Evolutionary conservation across 2,888 invertebrate species (phyloP).

Genomic region (Proisotoma minuta): DNA sequence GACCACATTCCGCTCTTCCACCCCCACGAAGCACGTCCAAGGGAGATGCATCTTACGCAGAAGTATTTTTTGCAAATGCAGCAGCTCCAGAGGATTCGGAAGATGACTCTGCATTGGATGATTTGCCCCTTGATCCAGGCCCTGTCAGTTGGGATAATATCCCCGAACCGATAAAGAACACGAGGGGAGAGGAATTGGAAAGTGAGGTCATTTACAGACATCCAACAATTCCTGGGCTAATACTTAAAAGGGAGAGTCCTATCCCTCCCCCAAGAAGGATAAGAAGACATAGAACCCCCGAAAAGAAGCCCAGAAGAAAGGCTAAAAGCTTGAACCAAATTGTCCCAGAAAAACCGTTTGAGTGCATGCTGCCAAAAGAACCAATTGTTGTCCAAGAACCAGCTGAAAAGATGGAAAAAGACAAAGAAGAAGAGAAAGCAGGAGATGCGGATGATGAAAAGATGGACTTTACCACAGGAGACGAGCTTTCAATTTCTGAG

Average conservation of each 20-base stretch:
- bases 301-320: conserved; percentile 37
- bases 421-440: not conserved
- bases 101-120: not conserved
- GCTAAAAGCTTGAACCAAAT: conserved; percentile 24
- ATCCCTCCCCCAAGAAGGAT: conserved; percentile 20
- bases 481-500: conserved; percentile 9
- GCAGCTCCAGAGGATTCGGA: conserved; percentile 9
- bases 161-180: not conserved
- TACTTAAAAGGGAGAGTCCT: conserved; percentile 27
- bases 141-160: not conserved
- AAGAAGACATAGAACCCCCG: conserved; percentile 26
- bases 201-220: conserved; percentile 18
- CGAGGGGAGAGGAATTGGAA: not conserved
- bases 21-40: no score
- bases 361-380: conserved; percentile 20
- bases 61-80: conserved; percentile 40
- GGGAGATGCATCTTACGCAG: conserved; percentile 36
- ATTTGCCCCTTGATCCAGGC: not conserved
- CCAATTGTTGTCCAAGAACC: conserved; percentile 21
- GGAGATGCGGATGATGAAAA: conserved; percentile 24
- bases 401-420: conserved; percentile 13
- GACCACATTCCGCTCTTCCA: conserved; percentile 18
- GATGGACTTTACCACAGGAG: conserved; percentile 18
- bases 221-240: conserved; percentile 45
- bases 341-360: no score